phyloP scores from a whole-genome alignment of 37 sponge, comb jelly and placozoan genomes.

The Oscarella lobularis region DNA sequence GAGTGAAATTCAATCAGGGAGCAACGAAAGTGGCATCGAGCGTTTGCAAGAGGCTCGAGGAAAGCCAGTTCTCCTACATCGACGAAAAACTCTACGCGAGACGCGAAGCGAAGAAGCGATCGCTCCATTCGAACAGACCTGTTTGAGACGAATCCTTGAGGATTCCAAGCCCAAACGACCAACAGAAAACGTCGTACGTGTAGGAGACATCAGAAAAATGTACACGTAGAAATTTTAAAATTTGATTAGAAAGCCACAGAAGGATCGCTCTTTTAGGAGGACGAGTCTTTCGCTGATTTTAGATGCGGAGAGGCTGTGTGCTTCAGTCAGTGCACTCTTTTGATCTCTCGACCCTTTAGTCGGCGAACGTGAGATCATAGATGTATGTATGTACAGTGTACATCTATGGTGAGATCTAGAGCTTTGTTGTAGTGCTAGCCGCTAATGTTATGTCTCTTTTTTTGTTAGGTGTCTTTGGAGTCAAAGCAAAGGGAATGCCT shows the following conservation, averaged over 20 bases:
- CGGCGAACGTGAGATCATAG: conserved; percentile 80
- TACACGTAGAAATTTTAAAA: too few relatives aligned
- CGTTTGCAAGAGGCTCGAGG: conserved; percentile 25
- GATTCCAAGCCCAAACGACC: conserved; percentile 60
- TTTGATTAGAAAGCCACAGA: too few relatives aligned
- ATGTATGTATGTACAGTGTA: too few relatives aligned
- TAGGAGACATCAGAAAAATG: conserved; percentile 23
- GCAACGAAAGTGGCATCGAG: too few relatives aligned
- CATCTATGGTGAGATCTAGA: conserved; percentile 54
- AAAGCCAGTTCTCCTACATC: conserved; percentile 71
- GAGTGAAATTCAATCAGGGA: too few relatives aligned
- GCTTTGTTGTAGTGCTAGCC: background rate
- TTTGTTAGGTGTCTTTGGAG: conserved; percentile 36
- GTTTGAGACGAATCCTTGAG: conserved; percentile 72
- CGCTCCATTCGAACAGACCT: conserved; percentile 57
- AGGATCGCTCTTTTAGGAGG: conserved; percentile 2
- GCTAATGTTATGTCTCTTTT: background rate
- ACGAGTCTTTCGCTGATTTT: conserved; percentile 63
- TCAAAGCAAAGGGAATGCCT: too few relatives aligned
- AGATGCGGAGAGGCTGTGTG: conserved; percentile 91
- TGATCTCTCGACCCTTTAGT: conserved; percentile 62
- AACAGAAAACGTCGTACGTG: conserved; percentile 72
- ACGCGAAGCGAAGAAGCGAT: conserved; percentile 37
- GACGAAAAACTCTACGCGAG: conserved; percentile 93
- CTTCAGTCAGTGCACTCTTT: conserved; percentile 67